phyloP scores from a whole-genome alignment of 1,140 invertebrate genomes.

The Leptopilina clavipes region DNA sequence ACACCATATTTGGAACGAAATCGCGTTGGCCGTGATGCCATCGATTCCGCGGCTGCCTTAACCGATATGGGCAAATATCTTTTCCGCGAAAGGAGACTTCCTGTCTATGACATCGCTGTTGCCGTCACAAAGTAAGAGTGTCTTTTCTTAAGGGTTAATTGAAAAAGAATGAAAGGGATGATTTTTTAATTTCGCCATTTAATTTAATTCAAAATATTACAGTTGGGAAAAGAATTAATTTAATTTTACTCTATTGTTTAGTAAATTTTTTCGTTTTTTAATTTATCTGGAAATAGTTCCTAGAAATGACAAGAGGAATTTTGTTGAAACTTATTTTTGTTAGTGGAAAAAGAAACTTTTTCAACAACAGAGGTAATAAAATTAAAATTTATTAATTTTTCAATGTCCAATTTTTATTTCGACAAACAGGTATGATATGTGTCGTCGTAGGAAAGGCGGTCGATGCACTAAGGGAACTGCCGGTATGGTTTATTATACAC shows the following conservation, averaged over 20 bases:
- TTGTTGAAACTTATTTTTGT: neutral
- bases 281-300: neutral
- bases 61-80: slow-evolving; percentile 98
- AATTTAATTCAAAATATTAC: too few relatives aligned
- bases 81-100: slow-evolving; percentile 92
- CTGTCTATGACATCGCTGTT: slow-evolving; percentile 96
- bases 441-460: slow-evolving; percentile 93
- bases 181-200: too few relatives aligned
- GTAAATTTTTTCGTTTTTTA: neutral
- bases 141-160: slow-evolving; percentile 42
- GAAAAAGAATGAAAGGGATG: neutral
- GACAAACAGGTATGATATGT: slow-evolving; percentile 94
- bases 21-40: slow-evolving; percentile 92
- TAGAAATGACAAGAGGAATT: neutral
- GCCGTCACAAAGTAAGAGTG: slow-evolving; percentile 94
- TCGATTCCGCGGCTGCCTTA: slow-evolving; percentile 93
- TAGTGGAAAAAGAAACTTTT: too few relatives aligned
- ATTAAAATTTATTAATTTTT: slow-evolving; percentile 60
- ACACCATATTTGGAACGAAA: slow-evolving; percentile 96
- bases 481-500: slow-evolving; percentile 82
- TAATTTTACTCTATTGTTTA: too few relatives aligned
- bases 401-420: slow-evolving; percentile 73
- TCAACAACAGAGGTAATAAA: neutral
- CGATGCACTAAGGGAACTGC: slow-evolving; percentile 97
- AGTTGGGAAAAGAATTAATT: too few relatives aligned